phyloP scores from a whole-genome alignment of 2,113 vertebrate species.

The Cepphus grylle region DNA sequence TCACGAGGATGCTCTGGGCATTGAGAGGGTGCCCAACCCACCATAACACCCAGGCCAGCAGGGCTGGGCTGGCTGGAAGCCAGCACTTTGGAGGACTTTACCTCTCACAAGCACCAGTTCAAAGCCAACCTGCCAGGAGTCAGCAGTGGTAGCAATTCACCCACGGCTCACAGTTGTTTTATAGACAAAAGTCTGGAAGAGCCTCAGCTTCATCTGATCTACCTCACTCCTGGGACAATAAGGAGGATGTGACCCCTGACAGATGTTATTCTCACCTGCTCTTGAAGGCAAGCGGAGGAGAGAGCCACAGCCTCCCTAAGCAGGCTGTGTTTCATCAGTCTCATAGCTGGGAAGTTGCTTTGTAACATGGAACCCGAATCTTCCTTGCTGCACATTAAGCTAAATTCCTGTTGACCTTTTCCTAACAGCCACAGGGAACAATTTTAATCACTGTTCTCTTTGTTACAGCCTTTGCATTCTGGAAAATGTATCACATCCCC shows the following conservation, averaged over 20 bases:
- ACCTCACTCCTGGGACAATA: not conserved
- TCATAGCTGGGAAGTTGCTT: not conserved
- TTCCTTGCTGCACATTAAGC: conserved; percentile 11
- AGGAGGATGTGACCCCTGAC: not conserved
- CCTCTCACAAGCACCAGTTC: not conserved
- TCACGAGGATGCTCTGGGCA: accelerated
- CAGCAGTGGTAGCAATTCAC: not conserved
- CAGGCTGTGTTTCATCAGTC: not conserved
- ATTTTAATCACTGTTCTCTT: not conserved
- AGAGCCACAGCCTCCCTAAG: not conserved
- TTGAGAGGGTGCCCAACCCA: not conserved
- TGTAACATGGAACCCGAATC: not conserved
- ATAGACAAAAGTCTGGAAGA: not conserved
- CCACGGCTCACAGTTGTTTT: not conserved
- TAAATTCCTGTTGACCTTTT: conserved; percentile 29
- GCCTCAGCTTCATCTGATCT: not conserved
- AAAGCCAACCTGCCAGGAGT: not conserved
- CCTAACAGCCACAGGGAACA: not conserved
- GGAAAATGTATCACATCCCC: not conserved
- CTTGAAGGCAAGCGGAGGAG: accelerated
- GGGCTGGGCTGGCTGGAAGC: not conserved
- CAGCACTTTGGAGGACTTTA: not conserved
- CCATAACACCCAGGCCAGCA: not conserved
- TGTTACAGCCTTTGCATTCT: not conserved
- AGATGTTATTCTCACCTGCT: conserved; percentile 3